Base-by-base conservation (phyloP, 2,113 vertebrate genomes). In the Antechinus stuartii region DNA sequence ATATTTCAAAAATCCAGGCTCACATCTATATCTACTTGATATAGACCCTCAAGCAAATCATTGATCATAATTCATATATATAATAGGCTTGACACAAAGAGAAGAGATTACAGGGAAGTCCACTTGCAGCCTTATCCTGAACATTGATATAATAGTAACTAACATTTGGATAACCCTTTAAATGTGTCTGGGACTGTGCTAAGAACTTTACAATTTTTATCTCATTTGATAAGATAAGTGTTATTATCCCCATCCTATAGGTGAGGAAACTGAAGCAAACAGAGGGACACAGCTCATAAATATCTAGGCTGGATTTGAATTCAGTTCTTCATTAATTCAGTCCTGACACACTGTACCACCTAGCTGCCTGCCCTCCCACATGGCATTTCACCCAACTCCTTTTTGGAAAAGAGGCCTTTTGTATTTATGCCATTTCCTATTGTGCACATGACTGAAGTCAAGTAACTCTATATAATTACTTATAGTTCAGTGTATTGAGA, bases 391-490 rank as follows among this genome's bases (percentile, higher is more conserved):
- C 46, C 54, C 30, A 42, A 27, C 52, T 92, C 89, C 26, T 92
- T 89, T 55, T 7, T 94, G 54, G 30, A 68, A 54, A 22, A 54
- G 54, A 12, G 19, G 19, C 53, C 12, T 91, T 93, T 24, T 35
- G 54, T 95, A 93, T 16, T 22, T 54, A 92, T 91, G 55, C 53
- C 42, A 42, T 61, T 90, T 25, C 90, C 26, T 14, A 47, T 57
- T 95, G n/a, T 55, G 46, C 91, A 23, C 42, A 56, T 93, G 90
- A 91, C n/a, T 91, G 46, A 52, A 11, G 42, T 76, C 47, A 0
- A 68, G 55, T 30, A 50, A n/a, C 68, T 93, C 46, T 93, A 54
- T 56, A 56, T 76, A 89, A 95, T 96, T 94, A 76, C 68, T 76
- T 76, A 76, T 8, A 76, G 14, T 76, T 76, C 61, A 35, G 30